Evolutionary conservation across 2,797 vertebrate genomes (phyloP), one percentile per base, ranked within the genome.

Genomic region (Sphaeramia orbicularis): DNA sequence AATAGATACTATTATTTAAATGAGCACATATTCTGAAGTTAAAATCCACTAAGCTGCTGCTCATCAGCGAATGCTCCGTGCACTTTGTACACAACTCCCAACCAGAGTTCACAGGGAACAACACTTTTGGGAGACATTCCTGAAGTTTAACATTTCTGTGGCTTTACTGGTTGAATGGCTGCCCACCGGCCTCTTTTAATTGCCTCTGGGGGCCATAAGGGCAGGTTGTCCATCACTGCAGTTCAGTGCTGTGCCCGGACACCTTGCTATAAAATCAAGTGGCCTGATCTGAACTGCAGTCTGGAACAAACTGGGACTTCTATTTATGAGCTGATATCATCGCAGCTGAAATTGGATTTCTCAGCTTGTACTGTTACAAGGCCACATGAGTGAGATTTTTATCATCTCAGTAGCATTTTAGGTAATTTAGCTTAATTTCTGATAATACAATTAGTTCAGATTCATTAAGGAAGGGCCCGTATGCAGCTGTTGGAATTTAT

Each of bases 91-190:
- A 60, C 59, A 48, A 65, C 16, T 62, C 37, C 13, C 44, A 30
- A 40, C 56, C 58, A 63, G 43, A 35, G 41, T 2, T 60, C 10
- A 2, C 65, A 38, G 61, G 27, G 42, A 78, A 76, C 10, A 1
- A 53, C 5, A 44, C 71, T 70, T 64, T 21, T 57, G 80, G 62
- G 65, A 78, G n/a, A 58, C 30, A 51, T 61, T 68, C 71, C 51
- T 68, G 52, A 62, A 65, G 74, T 78, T 58, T 36, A 77, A 76
- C 57, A 54, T 81, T 70, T 82, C 49, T 10, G 9, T 57, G 59
- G n/a, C 49, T 72, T 74, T 66, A 58, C 61, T 57, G 2, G 65
- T 64, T 71, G 61, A 71, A 74, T 66, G 48, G 44, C 63, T 32
- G 62, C 63, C 70, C 52, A 52, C 41, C 45, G 21, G 49, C 13